Percentiles rank a stretch among this genome's conserved stretches.
Conservation (phyloP, 2,113 vertebrate species). For the Pipra filicauda region DNA sequence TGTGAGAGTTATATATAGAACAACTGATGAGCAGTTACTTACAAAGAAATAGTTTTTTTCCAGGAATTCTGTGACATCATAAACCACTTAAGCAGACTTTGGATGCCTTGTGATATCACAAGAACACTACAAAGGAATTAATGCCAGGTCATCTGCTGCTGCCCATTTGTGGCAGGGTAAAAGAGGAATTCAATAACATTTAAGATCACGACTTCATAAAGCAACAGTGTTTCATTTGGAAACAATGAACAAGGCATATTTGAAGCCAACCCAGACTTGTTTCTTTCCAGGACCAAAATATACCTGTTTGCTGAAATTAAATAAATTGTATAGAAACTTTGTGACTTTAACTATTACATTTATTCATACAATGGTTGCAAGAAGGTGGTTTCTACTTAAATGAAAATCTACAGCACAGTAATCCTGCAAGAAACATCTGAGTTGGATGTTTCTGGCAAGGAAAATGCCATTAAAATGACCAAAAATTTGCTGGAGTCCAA, state of each 20-base stretch:
- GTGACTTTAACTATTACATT: not conserved
- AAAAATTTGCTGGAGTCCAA: not conserved
- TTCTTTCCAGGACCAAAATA: not conserved
- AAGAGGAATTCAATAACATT: not conserved
- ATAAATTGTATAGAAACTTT: not conserved
- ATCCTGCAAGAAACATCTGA: not conserved
- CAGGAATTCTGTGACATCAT: conserved; percentile 41
- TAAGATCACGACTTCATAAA: not conserved
- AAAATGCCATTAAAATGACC: not conserved
- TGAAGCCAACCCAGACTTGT: not conserved
- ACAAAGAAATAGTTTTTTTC: conserved; percentile 46
- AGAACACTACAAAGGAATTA: conserved; percentile 11
- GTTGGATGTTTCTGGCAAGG: not conserved
- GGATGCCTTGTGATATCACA: not conserved
- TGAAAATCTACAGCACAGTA: not conserved
- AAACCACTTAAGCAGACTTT: conserved; percentile 9
- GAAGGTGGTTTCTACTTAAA: not conserved
- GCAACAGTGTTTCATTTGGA: not conserved
- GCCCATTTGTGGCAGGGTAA: not conserved
- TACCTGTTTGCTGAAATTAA: not conserved
- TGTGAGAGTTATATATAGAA: conserved; percentile 51
- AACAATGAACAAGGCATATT: not conserved
- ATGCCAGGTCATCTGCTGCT: not conserved
- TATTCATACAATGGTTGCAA: not conserved
- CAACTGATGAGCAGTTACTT: conserved; percentile 38